Evolutionary conservation across 2,888 invertebrate species (phyloP), one percentile per base, ranked within the genome.

Genomic region (Apodemia hepburni): DNA sequence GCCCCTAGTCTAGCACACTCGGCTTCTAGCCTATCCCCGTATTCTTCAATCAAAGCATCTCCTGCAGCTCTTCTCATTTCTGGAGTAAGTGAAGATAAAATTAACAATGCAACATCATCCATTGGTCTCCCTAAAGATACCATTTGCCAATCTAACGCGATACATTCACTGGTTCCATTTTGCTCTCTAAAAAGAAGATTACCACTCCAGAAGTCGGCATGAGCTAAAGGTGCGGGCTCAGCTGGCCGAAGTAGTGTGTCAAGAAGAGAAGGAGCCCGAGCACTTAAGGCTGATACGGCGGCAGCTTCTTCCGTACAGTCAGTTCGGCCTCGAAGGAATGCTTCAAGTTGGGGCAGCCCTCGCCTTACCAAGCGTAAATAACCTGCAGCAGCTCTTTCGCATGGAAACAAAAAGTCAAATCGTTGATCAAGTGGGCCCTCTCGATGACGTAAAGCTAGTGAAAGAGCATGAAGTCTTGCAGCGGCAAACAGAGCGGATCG

Each of bases 181-280:
- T 72, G 77, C 68, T 93, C 93, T 63, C 92, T 88, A 74, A 96
- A 96, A 66, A 96, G 87, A 17, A 96, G 89, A 82, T 96, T 96
- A 71, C 96, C 96, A 78, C 95, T 95, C 96, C 96, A 96, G 81
- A 96, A 96, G 78, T 96, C 96, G 0, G 96, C 96, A 80, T 96
- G 96, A 0, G 96, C 96, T 65, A 96, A 94, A 7, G 96, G 90
- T 0, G 96, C 95, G 0, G 96, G 96, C 74, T 95, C 96, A 60
- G 94, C 93, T 0, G 96, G 96, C 58, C 94, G 93, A 38, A 96
- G 83, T 8, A 96, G 84, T 3, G 94, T 93, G 22, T 95, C 94
- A 29, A 96, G 95, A 58, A 96, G 92, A 18, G 94, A 93, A 73
- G 95, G 95, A 12, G 96, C 96, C 65, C 94, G 92, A 0, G 95